A percentile compares a stretch with the other conserved stretches of the same genome.
Evolutionary conservation across 2,797 vertebrate species (phyloP).

Genomic region (Girardinus metallicus): DNA sequence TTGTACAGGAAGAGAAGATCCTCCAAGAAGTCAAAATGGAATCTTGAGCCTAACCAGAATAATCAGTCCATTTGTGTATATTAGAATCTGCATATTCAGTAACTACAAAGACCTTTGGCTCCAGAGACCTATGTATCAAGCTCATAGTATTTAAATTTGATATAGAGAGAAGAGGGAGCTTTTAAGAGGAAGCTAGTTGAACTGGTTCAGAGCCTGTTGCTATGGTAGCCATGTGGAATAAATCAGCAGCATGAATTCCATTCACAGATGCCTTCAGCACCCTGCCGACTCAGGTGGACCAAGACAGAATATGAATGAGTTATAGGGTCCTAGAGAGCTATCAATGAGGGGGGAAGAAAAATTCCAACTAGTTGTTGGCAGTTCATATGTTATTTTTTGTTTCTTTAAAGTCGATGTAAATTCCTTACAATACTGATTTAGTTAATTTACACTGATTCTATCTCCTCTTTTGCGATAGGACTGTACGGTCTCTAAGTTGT

Average conservation of each 20-base stretch:
- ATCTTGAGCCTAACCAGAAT: slow-evolving; percentile 17
- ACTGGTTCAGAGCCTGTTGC: slow-evolving; percentile 76
- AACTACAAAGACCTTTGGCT: slow-evolving; percentile 24
- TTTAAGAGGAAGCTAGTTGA: slow-evolving; percentile 61
- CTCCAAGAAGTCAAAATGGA: slow-evolving; percentile 17
- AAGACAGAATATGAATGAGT: slow-evolving; percentile 67
- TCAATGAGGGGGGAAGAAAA: slow-evolving; percentile 5
- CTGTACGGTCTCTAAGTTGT: neutral
- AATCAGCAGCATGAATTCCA: slow-evolving; percentile 68
- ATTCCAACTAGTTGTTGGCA: neutral
- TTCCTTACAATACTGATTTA: neutral
- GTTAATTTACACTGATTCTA: neutral
- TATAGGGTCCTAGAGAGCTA: slow-evolving; percentile 14
- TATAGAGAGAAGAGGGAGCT: slow-evolving; percentile 40
- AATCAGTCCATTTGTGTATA: slow-evolving; percentile 10
- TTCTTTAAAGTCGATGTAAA: neutral
- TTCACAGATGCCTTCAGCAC: slow-evolving; percentile 69
- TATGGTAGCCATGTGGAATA: slow-evolving; percentile 79
- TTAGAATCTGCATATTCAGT: slow-evolving; percentile 25
- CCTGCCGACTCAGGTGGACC: slow-evolving; percentile 66
- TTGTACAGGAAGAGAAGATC: slow-evolving; percentile 14
- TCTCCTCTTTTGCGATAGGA: neutral
- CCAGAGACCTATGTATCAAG: slow-evolving; percentile 32
- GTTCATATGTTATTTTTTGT: neutral
- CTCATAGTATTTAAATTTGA: slow-evolving; percentile 46